Evolutionary conservation across 2,113 vertebrate species (phyloP).

Genomic region (Nothocercus nigrocapillus): DNA sequence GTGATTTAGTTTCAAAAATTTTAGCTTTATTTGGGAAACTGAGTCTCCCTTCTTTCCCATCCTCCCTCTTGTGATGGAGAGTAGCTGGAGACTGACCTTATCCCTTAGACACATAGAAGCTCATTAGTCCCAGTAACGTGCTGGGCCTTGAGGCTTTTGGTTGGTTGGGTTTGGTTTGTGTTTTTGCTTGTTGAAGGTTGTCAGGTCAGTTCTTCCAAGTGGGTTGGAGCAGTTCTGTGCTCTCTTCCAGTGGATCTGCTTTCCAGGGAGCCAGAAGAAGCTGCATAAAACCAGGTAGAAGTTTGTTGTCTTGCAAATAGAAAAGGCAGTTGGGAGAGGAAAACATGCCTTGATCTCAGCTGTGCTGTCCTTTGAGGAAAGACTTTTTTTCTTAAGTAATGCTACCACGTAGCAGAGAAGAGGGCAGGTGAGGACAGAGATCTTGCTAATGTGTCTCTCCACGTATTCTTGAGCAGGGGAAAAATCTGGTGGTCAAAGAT

Average conservation of each 20-base stretch:
- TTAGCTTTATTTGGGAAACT: neutral
- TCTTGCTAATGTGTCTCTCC: neutral
- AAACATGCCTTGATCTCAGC: neutral
- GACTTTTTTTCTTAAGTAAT: neutral
- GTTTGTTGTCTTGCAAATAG: neutral
- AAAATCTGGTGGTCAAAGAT: fast-evolving
- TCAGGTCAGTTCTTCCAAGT: neutral
- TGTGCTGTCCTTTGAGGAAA: neutral
- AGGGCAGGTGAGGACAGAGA: neutral
- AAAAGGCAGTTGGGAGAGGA: neutral
- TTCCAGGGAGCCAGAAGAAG: neutral
- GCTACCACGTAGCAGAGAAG: neutral
- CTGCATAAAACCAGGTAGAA: neutral
- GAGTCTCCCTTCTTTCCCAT: neutral
- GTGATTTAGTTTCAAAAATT: neutral
- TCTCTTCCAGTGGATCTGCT: neutral
- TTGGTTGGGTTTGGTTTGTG: too few species aligned
- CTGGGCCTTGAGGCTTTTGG: too few species aligned
- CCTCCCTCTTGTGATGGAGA: neutral
- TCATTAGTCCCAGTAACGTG: neutral
- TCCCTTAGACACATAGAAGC: neutral
- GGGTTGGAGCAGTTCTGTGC: neutral
- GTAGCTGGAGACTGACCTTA: neutral
- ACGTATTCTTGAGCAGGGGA: neutral
- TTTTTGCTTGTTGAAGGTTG: neutral